Base-by-base conservation (phyloP, 2,888 invertebrate species). In the Emmelina monodactyla region DNA sequence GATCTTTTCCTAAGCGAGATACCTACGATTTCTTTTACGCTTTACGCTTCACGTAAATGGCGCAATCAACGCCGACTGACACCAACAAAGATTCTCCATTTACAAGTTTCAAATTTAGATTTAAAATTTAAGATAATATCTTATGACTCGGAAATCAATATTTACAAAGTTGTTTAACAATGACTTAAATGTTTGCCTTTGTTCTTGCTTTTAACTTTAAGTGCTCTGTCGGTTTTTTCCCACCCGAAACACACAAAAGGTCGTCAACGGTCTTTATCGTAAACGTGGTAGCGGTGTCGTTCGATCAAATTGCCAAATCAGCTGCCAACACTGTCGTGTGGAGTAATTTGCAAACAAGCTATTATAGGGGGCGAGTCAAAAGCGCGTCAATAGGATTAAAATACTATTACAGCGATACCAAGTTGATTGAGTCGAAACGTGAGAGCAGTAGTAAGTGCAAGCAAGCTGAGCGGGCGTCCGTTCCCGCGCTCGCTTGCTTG, bases 361-460 rank as follows among this genome's bases (percentile, higher is more conserved):
- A 63, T 65, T 59, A 60, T 38, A 49, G 54, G 58, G 60, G 57
- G 52, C 53, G 55, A 62, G 59, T 63, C 60, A 68, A 72, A 72
- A 69, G 69, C 69, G 62, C 65, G 70, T 62, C 66, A 69, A 76
- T 71, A 63, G 64, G 75, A 75, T 78, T 75, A 75, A 76, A 76
- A 78, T 76, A 72, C 73, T 71, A 73, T 73, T 73, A 72, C 63
- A 62, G 59, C 67, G 58, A 70, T 72, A 71, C 67, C 67, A 66
- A 68, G 70, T 73, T 75, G 73, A 76, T 76, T 71, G 70, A 72
- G 57, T 51, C 46, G 51, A 47, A 44, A 38, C 41, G 34, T 16
- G 31, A 33, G 39, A 22, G 43, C 39, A 37, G 35, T 28, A 31
- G 34, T 32, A 35, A 39, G 25, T 28, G 12, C 10, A 12, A 19